A percentile compares a stretch with the other conserved stretches of the same genome.
phyloP scores from a whole-genome alignment of 2,113 vertebrate genomes.

The Cisticola juncidis region DNA sequence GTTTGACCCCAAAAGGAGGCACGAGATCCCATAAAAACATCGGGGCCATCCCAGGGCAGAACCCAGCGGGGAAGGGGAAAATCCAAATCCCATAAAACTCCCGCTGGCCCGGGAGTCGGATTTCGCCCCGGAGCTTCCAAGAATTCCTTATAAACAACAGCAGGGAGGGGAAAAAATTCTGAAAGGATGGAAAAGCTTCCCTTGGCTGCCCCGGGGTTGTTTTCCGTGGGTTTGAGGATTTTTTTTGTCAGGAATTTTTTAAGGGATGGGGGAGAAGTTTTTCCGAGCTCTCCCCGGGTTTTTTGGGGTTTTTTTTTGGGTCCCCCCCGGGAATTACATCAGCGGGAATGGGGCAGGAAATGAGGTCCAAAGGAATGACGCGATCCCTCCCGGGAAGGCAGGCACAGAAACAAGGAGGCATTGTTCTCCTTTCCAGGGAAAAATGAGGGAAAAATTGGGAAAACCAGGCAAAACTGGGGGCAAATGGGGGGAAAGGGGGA shows the following conservation, averaged over 20 bases:
- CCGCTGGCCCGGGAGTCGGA: background rate
- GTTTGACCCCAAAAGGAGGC: background rate
- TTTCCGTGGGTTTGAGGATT: background rate
- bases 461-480: too few relatives aligned
- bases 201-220: background rate
- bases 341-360: constrained; percentile 58
- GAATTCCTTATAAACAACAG: constrained; percentile 16
- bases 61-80: background rate
- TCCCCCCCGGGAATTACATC: constrained; percentile 54
- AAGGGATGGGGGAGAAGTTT: background rate
- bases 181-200: background rate
- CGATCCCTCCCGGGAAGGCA: constrained; percentile 53
- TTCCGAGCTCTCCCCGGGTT: background rate
- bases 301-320: background rate
- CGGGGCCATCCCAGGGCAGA: background rate
- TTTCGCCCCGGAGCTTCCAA: constrained; percentile 2
- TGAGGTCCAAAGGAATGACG: constrained; percentile 46
- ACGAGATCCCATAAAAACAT: background rate
- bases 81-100: background rate
- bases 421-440: constrained; percentile 35
- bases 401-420: constrained; percentile 53
- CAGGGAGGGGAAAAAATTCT: background rate
- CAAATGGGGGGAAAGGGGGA: background rate
- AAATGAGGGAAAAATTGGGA: background rate
- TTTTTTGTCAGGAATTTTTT: background rate